Percentiles rank a stretch among this genome's conserved stretches.
phyloP scores from a whole-genome alignment of 2,113 vertebrate species.

The Cynopterus brachyotis region DNA sequence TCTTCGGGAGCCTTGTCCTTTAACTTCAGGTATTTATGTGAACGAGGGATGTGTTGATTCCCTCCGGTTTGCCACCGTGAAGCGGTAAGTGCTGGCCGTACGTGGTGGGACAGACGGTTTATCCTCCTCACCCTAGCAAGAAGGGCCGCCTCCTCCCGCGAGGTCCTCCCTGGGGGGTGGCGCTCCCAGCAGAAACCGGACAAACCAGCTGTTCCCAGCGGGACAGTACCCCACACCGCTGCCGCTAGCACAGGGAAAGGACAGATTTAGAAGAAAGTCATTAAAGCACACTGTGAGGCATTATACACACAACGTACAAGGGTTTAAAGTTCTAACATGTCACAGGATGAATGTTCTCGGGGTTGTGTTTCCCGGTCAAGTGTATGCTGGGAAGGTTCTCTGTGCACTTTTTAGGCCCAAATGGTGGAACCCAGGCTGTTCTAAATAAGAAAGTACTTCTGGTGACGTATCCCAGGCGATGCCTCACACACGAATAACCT shows the following conservation, averaged over 20 bases:
- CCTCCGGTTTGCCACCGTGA: not conserved
- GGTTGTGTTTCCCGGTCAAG: not conserved
- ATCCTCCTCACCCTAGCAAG: not conserved
- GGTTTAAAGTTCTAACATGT: not conserved
- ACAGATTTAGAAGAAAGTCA: not conserved
- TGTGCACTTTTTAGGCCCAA: not conserved
- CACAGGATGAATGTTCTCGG: not conserved
- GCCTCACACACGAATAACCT: not conserved
- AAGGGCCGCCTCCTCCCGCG: not conserved
- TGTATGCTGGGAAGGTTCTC: not conserved
- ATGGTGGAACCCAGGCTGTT: not conserved
- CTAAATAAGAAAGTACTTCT: not conserved
- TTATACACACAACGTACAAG: not conserved
- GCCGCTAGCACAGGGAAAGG: not conserved
- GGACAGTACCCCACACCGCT: not conserved
- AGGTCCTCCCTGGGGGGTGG: not conserved
- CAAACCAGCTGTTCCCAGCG: not conserved
- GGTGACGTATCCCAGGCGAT: not conserved
- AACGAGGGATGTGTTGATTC: not conserved
- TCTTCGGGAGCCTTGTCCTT: too few relatives aligned
- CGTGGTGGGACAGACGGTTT: not conserved
- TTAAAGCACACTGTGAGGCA: not conserved
- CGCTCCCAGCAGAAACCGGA: not conserved
- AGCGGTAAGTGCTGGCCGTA: not conserved
- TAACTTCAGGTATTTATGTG: not conserved